Conservation (phyloP, 1,140 invertebrate species). For the Drosophila setifemur region DNA sequence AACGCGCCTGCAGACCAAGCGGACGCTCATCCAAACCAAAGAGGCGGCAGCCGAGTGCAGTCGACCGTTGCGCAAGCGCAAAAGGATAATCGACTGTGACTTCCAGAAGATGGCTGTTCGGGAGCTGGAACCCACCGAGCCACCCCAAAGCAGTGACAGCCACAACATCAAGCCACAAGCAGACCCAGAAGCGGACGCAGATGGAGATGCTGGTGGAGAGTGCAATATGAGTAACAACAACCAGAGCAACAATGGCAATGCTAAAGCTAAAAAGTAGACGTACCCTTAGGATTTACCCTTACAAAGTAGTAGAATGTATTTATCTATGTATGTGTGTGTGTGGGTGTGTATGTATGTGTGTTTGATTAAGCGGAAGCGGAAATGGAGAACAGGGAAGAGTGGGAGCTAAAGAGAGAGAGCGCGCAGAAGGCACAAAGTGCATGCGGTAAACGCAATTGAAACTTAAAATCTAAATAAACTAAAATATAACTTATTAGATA, state of each 20-base stretch:
- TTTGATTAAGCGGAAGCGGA: constrained; percentile 9
- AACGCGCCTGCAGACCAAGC: constrained; percentile 84
- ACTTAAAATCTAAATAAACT: constrained; percentile 36
- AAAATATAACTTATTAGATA: constrained; percentile 33
- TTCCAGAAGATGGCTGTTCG: constrained; percentile 72
- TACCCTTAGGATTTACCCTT: constrained; percentile 28
- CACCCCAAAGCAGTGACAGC: constrained; percentile 6
- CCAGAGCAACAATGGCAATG: constrained; percentile 51
- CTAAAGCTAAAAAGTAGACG: constrained; percentile 64
- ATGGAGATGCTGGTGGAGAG: constrained; percentile 39
- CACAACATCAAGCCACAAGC: constrained; percentile 18
- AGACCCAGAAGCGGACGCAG: constrained; percentile 23
- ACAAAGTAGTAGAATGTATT: constrained; percentile 43
- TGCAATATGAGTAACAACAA: constrained; percentile 50
- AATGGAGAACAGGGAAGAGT: background rate
- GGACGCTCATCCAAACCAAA: constrained; percentile 83
- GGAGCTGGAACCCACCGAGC: constrained; percentile 61
- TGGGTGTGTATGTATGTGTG: constrained; percentile 7
- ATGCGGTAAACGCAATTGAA: constrained; percentile 20
- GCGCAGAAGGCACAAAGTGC: constrained; percentile 35
- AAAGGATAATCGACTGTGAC: constrained; percentile 80
- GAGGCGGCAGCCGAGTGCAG: constrained; percentile 83
- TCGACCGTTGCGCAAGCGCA: constrained; percentile 85
- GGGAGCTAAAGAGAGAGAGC: background rate
- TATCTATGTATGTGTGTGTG: constrained; percentile 33